Evolutionary conservation across 2,113 vertebrate genomes (phyloP).

Genomic region (Crotalus horridus): DNA sequence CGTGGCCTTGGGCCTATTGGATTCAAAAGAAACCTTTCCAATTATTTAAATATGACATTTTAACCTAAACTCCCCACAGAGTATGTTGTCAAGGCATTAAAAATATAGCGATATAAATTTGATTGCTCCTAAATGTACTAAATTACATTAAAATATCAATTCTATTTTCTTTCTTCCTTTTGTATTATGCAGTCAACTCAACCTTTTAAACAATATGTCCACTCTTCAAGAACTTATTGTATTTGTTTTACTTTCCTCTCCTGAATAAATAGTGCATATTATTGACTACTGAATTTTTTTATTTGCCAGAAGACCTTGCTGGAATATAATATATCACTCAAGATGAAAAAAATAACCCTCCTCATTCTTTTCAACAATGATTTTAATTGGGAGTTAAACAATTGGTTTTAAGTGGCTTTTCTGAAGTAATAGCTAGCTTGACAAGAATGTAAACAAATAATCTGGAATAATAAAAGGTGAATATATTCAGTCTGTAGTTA

Average conservation of each 20-base stretch:
- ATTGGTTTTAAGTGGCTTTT: not conserved
- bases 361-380: constrained; percentile 11
- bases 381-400: not conserved
- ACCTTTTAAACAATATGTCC: not conserved
- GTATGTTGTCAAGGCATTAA: not conserved
- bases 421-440: rapidly evolving
- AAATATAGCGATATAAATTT: not conserved
- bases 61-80: not conserved
- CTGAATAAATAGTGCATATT: not conserved
- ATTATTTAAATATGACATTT: not conserved
- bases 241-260: not conserved
- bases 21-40: not conserved
- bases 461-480: constrained; percentile 31
- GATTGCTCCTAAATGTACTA: not conserved
- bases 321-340: not conserved
- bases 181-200: not conserved
- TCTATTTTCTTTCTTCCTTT: not conserved
- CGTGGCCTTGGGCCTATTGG: not conserved
- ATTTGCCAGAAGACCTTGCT: constrained; percentile 10
- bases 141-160: not conserved
- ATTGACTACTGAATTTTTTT: not conserved
- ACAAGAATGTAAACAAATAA: constrained; percentile 45
- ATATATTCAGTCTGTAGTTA: constrained; percentile 35
- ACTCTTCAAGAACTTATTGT: not conserved
- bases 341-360: constrained; percentile 1